Base-by-base conservation (phyloP, 2,888 invertebrate genomes). In the Notodromas monacha region DNA sequence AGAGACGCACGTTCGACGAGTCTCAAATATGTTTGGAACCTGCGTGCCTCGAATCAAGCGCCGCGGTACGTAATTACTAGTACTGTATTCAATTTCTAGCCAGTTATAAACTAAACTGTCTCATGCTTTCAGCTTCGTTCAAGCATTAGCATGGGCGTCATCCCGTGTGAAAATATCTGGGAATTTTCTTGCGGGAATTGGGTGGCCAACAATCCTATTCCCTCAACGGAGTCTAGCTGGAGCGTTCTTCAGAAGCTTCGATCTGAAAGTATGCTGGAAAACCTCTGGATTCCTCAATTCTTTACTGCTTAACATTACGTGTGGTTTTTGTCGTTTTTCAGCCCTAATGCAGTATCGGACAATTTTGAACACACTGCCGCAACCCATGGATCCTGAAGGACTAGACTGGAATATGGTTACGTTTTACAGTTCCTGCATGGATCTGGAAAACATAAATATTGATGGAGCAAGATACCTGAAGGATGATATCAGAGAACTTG, bases 401-500 rank as follows among this genome's bases (percentile, higher is more conserved):
- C 46, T 59, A 3, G 53, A 56, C 36, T 55, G 56, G 51, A 62
- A 62, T 42, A 40, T 61, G 37, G 60, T 58, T 39, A 47, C 54
- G 36, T 55, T 61, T 38, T 61, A 61, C 42, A 53, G 56, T 34
- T 56, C 60, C 2, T 61, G 61, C 38, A 47, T 57, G 45, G 42
- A 45, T 36, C 28, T 39, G 26, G 55, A 56, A 35, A 49, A 49
- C 34, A 46, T 58, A 15, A 53, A 55, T 38, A 42, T 47, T 13
- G 56, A 57, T 30, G 43, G 45, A 12, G 47, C 43, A 14, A 43
- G 48, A 31, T 51, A 51, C 2, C 42, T 58, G 28, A 43, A 40
- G 15, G 47, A 44, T 34, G 46, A 54, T 34, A 56, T 58, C 37
- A 44, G 46, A 5, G 44, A 48, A 36, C 42, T 58, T 26, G 58